phyloP scores from a whole-genome alignment of 2,797 vertebrate species.

The Acanthornis magna region DNA sequence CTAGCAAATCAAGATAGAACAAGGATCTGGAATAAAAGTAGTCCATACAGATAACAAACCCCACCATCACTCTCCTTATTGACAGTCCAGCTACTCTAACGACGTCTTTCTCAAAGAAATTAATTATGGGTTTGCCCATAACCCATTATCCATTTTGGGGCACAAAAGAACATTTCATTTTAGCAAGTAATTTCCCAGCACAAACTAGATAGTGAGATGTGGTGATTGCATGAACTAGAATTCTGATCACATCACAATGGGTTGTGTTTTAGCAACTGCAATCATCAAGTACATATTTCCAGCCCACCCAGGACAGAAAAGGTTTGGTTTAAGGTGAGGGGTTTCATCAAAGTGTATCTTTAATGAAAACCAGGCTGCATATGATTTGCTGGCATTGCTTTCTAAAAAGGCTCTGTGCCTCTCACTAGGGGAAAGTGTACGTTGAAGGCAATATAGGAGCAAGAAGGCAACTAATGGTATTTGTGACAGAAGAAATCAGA shows the following conservation, averaged over 20 bases:
- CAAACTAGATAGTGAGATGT: neutral
- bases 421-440: neutral
- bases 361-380: neutral
- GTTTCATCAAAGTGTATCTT: neutral
- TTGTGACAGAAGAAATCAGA: neutral
- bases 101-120: neutral
- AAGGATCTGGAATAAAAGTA: neutral
- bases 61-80: neutral
- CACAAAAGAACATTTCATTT: neutral
- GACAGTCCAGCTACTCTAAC: neutral
- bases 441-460: neutral
- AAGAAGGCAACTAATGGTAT: neutral
- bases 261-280: neutral
- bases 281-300: neutral
- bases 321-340: neutral
- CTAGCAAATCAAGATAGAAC: neutral
- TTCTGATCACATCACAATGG: rapidly evolving
- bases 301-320: neutral
- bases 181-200: neutral
- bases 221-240: neutral
- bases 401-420: neutral
- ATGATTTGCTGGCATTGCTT: neutral
- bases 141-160: neutral
- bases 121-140: neutral
- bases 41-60: neutral